Percentiles rank a stretch among this genome's conserved stretches.
Conservation (phyloP, 2,113 vertebrate genomes). For the Cairina moschata region DNA sequence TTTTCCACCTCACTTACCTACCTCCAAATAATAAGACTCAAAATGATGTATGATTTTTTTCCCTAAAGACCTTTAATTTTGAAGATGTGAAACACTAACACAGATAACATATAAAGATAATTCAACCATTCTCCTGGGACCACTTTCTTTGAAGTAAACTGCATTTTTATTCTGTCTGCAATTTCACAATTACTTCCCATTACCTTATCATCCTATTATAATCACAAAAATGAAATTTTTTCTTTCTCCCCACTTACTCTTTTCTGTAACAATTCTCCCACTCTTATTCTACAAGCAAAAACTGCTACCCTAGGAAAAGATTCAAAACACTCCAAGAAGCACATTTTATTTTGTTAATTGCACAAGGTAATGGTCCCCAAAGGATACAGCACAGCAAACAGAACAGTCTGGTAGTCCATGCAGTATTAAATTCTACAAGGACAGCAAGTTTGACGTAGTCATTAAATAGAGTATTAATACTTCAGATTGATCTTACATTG, state of each 20-base stretch:
- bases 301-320: neutral
- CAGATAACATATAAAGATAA: neutral
- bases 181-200: neutral
- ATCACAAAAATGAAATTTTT: neutral
- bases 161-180: neutral
- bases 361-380: neutral
- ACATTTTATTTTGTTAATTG: neutral
- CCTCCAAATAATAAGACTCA: neutral
- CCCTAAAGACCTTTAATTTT: neutral
- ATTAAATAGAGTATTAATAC: conserved; percentile 15
- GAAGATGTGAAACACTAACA: neutral
- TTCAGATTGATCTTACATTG: neutral
- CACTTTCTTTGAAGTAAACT: neutral
- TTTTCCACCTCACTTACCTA: neutral
- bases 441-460: conserved; percentile 7
- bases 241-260: neutral
- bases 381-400: neutral
- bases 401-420: neutral
- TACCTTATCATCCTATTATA: neutral
- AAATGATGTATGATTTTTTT: neutral
- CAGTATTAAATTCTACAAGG: conserved; percentile 20
- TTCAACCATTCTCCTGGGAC: neutral
- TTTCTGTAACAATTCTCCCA: neutral
- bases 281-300: neutral
- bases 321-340: neutral